Base-by-base conservation (phyloP, 2,797 vertebrate species). In the Malurus leucopterus region DNA sequence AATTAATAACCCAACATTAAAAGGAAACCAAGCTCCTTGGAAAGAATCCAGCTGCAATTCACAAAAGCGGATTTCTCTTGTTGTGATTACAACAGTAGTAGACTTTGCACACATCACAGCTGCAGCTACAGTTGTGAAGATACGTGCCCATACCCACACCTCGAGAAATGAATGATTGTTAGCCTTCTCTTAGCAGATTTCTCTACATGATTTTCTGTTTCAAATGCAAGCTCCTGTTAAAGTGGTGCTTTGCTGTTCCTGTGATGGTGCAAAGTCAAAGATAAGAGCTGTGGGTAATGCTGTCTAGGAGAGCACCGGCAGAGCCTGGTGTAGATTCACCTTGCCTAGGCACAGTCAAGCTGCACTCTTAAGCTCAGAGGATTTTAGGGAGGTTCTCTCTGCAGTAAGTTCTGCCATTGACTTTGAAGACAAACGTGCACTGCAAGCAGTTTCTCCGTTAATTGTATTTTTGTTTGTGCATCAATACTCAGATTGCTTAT, bases 1-100 rank as follows among this genome's bases (percentile, higher is more conserved):
- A 89, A 89, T 90, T 93, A 94, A 93, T 87, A 86, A 71, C 38
- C 53, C 49, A 81, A 59, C 50, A 70, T 91, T 86, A 75, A 88
- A 91, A 93, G 58, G 67, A 94, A 92, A 75, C 34, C 1, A 5
- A 88, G 49, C 21, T 92, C 44, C 53, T 78, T 93, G 92, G 91
- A 81, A 73, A 84, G 49, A 69, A 63, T 73, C 91, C 85, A 93
- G 63, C 38, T 75, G 80, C 67, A 94, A 58, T 80, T 87, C 64
- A 59, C 2, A 50, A 88, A 90, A 84, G 43, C 0, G 2, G 36
- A 85, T 85, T 85, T 77, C 29, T 30, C 41, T 82, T 21, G 6
- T 40, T 83, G 40, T 0, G 1, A 81, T 78, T 69, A 67, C 70
- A 73, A 29, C 5, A 2, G 63, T 22, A 53, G 46, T 5, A 77